Percentiles rank a stretch among this genome's conserved stretches.
These are phyloP conservation scores for Turdus rufiventris DNA, from an alignment of 2,113 vertebrate species.

Conservation along the genomic window DNA sequence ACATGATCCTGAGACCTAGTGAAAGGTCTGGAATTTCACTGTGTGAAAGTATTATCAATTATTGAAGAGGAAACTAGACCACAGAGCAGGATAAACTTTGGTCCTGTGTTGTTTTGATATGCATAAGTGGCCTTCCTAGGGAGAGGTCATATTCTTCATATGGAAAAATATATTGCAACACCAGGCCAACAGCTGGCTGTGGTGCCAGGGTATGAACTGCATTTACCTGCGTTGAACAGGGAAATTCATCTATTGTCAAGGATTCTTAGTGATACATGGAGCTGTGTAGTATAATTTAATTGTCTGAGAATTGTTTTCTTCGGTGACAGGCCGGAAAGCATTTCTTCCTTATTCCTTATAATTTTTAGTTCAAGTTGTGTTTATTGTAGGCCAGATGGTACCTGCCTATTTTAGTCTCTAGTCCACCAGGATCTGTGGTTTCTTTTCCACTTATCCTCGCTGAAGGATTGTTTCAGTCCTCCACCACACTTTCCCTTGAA, in stretches of 20 bases:
- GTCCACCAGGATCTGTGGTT: neutral
- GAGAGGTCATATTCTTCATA: neutral
- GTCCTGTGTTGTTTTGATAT: neutral
- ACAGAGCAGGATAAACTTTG: neutral
- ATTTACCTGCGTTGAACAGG: neutral
- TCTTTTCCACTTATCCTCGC: neutral
- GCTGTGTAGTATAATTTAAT: neutral
- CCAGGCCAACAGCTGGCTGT: neutral
- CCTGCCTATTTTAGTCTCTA: neutral
- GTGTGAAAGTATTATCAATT: neutral
- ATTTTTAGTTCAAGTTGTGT: neutral
- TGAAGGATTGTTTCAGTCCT: neutral
- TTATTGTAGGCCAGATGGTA: neutral
- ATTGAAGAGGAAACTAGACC: neutral
- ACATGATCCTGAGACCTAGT: accelerated
- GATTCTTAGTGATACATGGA: neutral
- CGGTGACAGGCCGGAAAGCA: neutral
- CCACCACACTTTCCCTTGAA: neutral
- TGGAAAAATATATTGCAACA: neutral
- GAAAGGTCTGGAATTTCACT: neutral
- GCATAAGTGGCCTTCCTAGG: neutral
- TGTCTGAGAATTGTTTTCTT: neutral
- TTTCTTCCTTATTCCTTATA: neutral
- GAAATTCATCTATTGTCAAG: neutral
- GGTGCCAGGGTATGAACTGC: neutral